Base-by-base conservation (phyloP, 2,888 invertebrate species). In the Orchesella flavescens region DNA sequence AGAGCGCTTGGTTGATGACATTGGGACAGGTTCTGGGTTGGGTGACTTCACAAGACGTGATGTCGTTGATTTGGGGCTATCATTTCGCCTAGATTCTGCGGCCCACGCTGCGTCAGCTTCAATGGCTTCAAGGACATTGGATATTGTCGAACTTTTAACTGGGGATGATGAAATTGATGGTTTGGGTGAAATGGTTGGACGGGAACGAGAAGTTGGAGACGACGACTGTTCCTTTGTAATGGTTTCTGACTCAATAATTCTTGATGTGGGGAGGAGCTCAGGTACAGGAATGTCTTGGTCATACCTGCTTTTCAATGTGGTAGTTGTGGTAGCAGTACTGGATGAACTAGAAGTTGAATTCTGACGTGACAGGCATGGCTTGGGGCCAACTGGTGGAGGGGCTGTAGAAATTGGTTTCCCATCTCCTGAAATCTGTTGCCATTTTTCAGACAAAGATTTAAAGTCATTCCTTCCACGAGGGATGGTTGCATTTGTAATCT, bases 371-470 rank as follows among this genome's bases (percentile, higher is more conserved):
- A 86, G 59, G 15, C 73, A 69, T 24, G 81, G 69, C 49, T 86
- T 86, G n/a, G 84, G 84, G 19, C 83, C 68, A 15, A 85, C 74
- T 59, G 82, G 71, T 23, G 78, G 77, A 15, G 80, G 71, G 34
- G 85, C 85, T 13, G 87, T 79, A 17, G 86, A 69, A 19, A 86
- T 65, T 10, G 88, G 81, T 23, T 87, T 86, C 5, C 85, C 85
- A 75, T 87, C 88, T 4, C 85, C 86, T 9, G 89, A 87, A 79
- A 89, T 87, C 83, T 89, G 89, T 73, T 90, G 89, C 90, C 90
- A 90, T 77, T 89, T 89, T 63, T 90, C 89, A 9, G 90, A 89
- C 46, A 90, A 86, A 13, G 90, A 89, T 79, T 89, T 89, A 86
- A 90, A 90, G 68, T 89, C 89, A 74, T 89, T 89, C 57, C 86